These are phyloP conservation scores for Hycleus cichorii DNA, from an alignment of 1,140 invertebrate genomes.

Conservation along the genomic window DNA sequence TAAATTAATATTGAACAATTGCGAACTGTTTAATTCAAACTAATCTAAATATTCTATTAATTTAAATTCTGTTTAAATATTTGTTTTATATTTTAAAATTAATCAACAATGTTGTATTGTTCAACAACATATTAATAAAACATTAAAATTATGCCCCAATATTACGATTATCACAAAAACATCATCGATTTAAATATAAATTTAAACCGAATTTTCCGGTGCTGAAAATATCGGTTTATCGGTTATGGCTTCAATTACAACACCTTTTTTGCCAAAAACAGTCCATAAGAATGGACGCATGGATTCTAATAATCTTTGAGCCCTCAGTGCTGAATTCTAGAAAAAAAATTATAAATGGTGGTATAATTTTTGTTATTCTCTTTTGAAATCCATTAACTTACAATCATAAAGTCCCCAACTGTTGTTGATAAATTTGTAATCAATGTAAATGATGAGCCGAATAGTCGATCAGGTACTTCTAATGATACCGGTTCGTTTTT, in stretches of 20 bases:
- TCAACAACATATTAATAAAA: too few species aligned
- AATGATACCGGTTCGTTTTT: conserved; percentile 50
- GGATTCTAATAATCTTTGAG: conserved; percentile 45
- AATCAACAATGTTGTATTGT: too few species aligned
- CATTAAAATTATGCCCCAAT: too few species aligned
- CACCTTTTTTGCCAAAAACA: conserved; percentile 45
- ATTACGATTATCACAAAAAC: too few species aligned
- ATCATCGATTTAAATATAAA: too few species aligned
- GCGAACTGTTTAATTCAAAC: too few species aligned
- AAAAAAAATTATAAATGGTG: neutral
- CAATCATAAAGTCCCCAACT: conserved; percentile 59
- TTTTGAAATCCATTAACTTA: conserved; percentile 38
- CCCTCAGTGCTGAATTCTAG: conserved; percentile 48
- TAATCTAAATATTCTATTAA: too few species aligned
- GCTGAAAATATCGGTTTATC: conserved; percentile 39
- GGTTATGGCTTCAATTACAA: conserved; percentile 39
- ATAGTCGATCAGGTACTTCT: conserved; percentile 57
- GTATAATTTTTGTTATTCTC: neutral
- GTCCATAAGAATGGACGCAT: conserved; percentile 48
- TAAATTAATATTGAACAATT: too few species aligned
- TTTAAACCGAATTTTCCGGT: too few species aligned
- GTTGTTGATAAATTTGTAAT: conserved; percentile 62
- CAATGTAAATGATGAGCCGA: conserved; percentile 62
- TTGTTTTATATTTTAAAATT: too few species aligned
- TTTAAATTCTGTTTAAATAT: too few species aligned